phyloP scores from a whole-genome alignment of 2,888 invertebrate genomes.

The Lasioglossum morio region DNA sequence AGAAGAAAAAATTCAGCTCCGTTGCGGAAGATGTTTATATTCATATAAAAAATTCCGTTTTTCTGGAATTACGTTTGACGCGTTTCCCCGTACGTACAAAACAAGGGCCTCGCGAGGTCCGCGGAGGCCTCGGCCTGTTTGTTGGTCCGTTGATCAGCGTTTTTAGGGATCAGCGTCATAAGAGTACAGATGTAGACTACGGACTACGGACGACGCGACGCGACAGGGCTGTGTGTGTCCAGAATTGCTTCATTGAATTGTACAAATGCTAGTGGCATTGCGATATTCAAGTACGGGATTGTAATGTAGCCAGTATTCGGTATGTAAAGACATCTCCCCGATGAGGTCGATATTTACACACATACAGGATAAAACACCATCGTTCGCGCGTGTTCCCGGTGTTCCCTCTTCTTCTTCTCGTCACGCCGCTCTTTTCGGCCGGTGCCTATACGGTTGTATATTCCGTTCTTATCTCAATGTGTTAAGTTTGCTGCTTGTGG shows the following conservation, averaged over 20 bases:
- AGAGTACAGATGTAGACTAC: not conserved
- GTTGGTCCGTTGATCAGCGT: not conserved
- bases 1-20: not conserved
- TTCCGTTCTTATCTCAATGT: conserved; percentile 63
- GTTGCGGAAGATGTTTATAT: not conserved
- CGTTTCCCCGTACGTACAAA: not conserved
- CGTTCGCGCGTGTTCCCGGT: conserved; percentile 37
- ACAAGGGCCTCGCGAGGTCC: no score
- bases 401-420: conserved; percentile 34
- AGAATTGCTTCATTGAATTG: not conserved
- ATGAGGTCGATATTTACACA: conserved; percentile 20
- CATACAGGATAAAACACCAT: conserved; percentile 54
- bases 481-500: conserved; percentile 61
- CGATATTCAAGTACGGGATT: conserved; percentile 29
- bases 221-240: not conserved
- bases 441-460: conserved; percentile 35
- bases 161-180: not conserved
- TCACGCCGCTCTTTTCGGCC: conserved; percentile 33
- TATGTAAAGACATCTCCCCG: conserved; percentile 28
- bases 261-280: conserved; percentile 39
- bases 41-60: not conserved
- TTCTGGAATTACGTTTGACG: not conserved
- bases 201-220: no score
- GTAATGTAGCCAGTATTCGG: conserved; percentile 39
- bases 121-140: no score